Evolutionary conservation across 1,140 invertebrate genomes (phyloP).

Genomic region (Hesperophylax magnus): DNA sequence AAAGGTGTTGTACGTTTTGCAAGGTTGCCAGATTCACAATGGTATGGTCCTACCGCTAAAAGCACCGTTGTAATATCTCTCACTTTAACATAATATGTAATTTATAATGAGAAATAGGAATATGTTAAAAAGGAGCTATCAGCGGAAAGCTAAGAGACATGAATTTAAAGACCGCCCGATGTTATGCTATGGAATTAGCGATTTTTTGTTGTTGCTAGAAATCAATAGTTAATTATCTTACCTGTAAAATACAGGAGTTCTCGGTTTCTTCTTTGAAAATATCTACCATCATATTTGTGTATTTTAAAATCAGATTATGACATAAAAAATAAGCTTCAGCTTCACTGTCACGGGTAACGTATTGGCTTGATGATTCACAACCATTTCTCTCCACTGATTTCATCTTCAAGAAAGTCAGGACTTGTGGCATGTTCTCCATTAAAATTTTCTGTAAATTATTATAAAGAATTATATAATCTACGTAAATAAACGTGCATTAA

Average conservation of each 20-base stretch:
- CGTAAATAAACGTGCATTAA: too few relatives aligned
- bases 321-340: conserved; percentile 33
- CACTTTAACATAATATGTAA: too few relatives aligned
- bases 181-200: too few relatives aligned
- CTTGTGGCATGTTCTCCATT: conserved; percentile 30
- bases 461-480: neutral
- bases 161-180: too few relatives aligned
- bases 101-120: too few relatives aligned
- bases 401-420: conserved; percentile 6
- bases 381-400: neutral
- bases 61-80: too few relatives aligned
- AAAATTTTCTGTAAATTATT: conserved; percentile 28
- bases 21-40: too few relatives aligned
- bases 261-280: conserved; percentile 52
- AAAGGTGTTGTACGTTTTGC: too few relatives aligned
- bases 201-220: too few relatives aligned
- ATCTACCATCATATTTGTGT: conserved; percentile 49
- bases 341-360: neutral
- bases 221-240: conserved; percentile 24
- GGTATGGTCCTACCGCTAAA: too few relatives aligned
- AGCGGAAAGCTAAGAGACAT: too few relatives aligned
- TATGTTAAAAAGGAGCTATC: too few relatives aligned
- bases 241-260: conserved; percentile 38
- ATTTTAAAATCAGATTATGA: conserved; percentile 53
- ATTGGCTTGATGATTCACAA: neutral